Base-by-base conservation (phyloP, 2,113 vertebrate genomes). In the Microcebus jonahi region DNA sequence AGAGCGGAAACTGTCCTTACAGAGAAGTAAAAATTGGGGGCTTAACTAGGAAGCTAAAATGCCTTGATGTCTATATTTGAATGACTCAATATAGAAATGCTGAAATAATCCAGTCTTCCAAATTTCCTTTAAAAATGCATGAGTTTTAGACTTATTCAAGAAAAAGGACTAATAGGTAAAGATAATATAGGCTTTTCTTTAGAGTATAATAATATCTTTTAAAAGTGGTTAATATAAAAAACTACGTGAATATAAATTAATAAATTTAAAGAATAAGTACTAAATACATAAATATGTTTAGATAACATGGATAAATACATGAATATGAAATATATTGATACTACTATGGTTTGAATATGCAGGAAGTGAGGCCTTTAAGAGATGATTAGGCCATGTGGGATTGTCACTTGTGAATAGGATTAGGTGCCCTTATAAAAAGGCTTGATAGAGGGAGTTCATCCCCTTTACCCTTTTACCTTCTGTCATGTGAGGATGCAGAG, bases 41-140 rank as follows among this genome's bases (percentile, higher is more conserved):
- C 68, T 95, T 92, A 12, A 94, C 70, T 94, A 67, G 42, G 39
- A 59, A 87, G 42, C 29, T 68, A 70, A 92, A 81, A 96, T 91
- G 71, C 15, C 53, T 91, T 96, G 39, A 77, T 85, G 20, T 91
- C 63, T 86, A 18, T 81, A 89, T 95, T 55, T 84, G 55, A 90
- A 36, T 91, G 57, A 71, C 23, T 92, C 77, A 53, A 65, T 13
- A 88, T 45, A 70, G 45, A 59, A 84, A 79, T 93, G 39, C 59
- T 31, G n/a, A 88, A 93, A 80, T 88, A 88, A 88, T 73, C 13
- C 18, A 34, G 21, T 65, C n/a, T 75, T 88, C 15, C 20, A 53
- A 12, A 61, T 95, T 88, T 67, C 48, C 45, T 15, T 42, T 80
- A 75, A 82, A 39, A 67, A 76, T n/a, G 20, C 25, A 25, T 88